A percentile compares a stretch with the other conserved stretches of the same genome.
Conservation (phyloP, 1,140 invertebrate species). For the Bathynomus jamesi region DNA sequence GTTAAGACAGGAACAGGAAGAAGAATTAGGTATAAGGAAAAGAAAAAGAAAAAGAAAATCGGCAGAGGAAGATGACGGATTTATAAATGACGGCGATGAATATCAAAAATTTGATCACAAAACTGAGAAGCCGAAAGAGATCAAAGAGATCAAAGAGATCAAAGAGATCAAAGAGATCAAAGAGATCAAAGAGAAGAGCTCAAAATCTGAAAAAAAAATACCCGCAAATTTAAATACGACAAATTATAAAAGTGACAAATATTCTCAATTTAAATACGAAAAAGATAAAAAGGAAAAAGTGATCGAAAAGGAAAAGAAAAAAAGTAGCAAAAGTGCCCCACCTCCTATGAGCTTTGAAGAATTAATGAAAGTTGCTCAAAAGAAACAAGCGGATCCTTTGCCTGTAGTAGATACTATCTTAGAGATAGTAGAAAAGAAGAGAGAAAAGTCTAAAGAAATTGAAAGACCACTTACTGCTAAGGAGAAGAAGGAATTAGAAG, state of each 20-base stretch:
- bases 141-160: neutral
- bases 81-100: conserved; percentile 38
- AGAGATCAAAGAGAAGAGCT: neutral
- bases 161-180: neutral
- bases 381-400: conserved; percentile 21
- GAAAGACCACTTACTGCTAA: conserved; percentile 26
- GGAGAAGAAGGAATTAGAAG: conserved; percentile 28
- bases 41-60: conserved; percentile 53
- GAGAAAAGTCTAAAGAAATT: conserved; percentile 20
- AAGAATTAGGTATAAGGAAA: conserved; percentile 58
- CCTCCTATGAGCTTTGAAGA: conserved; percentile 39
- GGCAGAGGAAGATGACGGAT: conserved; percentile 32
- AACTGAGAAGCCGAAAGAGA: conserved; percentile 5
- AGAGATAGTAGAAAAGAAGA: conserved; percentile 16
- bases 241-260: conserved; percentile 39
- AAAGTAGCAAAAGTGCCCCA: conserved; percentile 16
- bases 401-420: neutral
- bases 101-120: conserved; percentile 12
- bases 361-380: conserved; percentile 36
- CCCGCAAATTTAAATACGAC: conserved; percentile 21
- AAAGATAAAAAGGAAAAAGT: conserved; percentile 44
- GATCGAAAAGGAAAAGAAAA: conserved; percentile 11
- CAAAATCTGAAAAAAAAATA: conserved; percentile 5
- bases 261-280: conserved; percentile 45
- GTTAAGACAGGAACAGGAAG: conserved; percentile 60